A percentile compares a stretch with the other conserved stretches of the same genome.
Evolutionary conservation across 2,113 vertebrate genomes (phyloP).

Genomic region (Fregata magnificens): DNA sequence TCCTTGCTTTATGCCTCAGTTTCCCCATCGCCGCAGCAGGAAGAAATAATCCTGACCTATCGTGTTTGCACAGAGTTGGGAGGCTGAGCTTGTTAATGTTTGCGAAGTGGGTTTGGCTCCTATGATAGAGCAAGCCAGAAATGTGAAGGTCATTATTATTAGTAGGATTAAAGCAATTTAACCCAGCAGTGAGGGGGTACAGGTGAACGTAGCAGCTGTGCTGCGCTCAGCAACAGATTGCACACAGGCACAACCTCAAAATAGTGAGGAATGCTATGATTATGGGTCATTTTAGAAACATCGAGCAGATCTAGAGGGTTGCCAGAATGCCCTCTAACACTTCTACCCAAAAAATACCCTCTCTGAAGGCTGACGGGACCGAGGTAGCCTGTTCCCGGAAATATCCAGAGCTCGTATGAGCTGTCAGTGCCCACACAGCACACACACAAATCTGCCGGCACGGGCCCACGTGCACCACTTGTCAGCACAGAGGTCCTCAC

Average conservation of each 20-base stretch:
- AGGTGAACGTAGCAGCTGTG: neutral
- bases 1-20: constrained; percentile 25
- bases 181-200: neutral
- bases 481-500: neutral
- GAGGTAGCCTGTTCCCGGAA: neutral
- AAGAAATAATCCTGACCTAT: neutral
- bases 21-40: neutral
- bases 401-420: neutral
- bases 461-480: rapidly evolving
- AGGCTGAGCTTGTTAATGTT: neutral
- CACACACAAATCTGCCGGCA: neutral
- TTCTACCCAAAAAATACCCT: neutral
- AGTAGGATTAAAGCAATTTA: constrained; percentile 22
- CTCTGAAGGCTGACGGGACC: neutral
- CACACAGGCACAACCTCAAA: rapidly evolving
- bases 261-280: rapidly evolving
- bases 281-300: neutral
- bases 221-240: neutral
- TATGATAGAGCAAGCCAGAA: constrained; percentile 24
- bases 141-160: constrained; percentile 58
- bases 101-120: constrained; percentile 50
- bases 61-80: neutral
- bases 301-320: neutral
- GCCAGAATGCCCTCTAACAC: neutral
- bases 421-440: neutral